A percentile compares a stretch with the other conserved stretches of the same genome.
These are phyloP conservation scores for Phycodurus eques DNA, from an alignment of 2,113 vertebrate species.

Conservation along the genomic window DNA sequence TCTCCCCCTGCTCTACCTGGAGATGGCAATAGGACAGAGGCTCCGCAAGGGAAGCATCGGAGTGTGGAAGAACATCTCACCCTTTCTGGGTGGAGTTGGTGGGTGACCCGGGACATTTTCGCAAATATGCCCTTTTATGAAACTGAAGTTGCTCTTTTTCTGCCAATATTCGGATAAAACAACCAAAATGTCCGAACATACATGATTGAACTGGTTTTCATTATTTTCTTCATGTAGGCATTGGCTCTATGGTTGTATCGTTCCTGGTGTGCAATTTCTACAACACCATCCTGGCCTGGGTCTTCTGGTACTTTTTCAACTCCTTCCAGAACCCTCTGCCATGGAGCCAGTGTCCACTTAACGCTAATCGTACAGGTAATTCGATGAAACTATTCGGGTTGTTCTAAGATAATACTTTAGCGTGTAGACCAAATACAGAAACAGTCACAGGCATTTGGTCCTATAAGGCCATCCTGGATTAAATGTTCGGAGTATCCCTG, in stretches of 20 bases:
- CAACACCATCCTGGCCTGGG: constrained; percentile 83
- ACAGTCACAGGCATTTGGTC: too few species aligned
- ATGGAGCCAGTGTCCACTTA: constrained; percentile 79
- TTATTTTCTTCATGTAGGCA: constrained; percentile 60
- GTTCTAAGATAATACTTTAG: too few species aligned
- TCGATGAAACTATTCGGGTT: too few species aligned
- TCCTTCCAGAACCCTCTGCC: constrained; percentile 86
- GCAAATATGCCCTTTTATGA: not conserved
- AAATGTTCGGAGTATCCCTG: not conserved
- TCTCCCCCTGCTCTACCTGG: constrained; percentile 83
- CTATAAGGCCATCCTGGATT: not conserved
- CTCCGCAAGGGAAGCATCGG: constrained; percentile 80
- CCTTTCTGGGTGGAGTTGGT: constrained; percentile 84
- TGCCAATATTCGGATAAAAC: not conserved
- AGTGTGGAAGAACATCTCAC: constrained; percentile 83
- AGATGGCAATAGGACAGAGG: constrained; percentile 85
- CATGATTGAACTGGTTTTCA: not conserved
- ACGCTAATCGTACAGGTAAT: constrained; percentile 79
- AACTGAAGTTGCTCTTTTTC: not conserved
- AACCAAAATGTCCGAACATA: not conserved
- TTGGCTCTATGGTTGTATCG: constrained; percentile 69
- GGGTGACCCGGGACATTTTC: constrained; percentile 7
- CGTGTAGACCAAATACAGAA: not conserved
- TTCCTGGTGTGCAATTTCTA: constrained; percentile 81
- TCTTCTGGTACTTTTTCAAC: constrained; percentile 86